Conservation (phyloP, 2,888 invertebrate species). For the Brachypterus glaber region DNA sequence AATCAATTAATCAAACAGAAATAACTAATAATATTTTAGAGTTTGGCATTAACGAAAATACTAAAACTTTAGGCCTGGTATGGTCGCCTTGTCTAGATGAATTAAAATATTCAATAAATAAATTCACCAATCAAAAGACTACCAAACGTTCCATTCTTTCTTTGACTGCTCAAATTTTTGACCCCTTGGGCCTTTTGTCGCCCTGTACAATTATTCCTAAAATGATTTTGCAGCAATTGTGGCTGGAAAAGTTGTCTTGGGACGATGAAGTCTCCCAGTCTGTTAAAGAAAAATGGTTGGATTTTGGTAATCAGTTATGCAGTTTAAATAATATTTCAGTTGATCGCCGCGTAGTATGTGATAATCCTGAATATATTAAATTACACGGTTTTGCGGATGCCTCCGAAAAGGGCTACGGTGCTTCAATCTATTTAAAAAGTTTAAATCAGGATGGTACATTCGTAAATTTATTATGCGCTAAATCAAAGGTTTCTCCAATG, state of each 20-base stretch:
- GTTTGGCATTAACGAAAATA: background rate
- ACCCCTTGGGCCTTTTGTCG: background rate
- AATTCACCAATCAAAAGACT: background rate
- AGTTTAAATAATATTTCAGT: too few relatives aligned
- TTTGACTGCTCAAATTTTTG: background rate
- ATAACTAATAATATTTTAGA: background rate
- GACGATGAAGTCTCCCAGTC: slow-evolving; percentile 5
- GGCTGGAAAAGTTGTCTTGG: slow-evolving; percentile 2
- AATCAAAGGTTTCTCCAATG: slow-evolving; percentile 12
- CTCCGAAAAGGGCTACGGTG: slow-evolving; percentile 2
- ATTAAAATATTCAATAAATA: background rate
- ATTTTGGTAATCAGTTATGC: background rate
- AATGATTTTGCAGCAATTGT: slow-evolving; percentile 4
- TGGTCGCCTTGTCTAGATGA: background rate
- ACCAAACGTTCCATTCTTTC: background rate
- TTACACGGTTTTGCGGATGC: slow-evolving; percentile 7
- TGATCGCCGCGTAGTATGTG: background rate
- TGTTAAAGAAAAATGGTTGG: background rate
- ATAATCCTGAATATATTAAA: background rate
- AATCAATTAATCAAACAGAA: background rate
- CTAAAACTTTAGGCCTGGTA: background rate
- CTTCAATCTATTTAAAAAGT: background rate
- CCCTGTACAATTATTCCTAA: slow-evolving; percentile 1
- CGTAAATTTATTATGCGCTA: slow-evolving; percentile 10
- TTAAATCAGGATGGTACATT: background rate